Conservation (phyloP, 2,113 vertebrate species). For the Syngnathoides biaculeatus region DNA sequence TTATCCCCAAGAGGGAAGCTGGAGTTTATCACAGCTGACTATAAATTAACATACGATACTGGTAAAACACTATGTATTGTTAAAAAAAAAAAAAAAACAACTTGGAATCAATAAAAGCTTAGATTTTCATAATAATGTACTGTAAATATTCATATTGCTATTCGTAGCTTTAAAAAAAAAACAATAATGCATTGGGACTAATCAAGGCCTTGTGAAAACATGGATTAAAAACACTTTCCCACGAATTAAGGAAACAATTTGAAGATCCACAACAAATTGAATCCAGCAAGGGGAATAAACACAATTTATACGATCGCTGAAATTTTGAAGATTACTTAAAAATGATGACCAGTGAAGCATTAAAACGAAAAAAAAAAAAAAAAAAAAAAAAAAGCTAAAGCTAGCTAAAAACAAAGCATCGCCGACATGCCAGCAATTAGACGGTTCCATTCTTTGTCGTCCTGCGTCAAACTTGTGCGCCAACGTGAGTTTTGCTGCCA, state of each 20-base stretch:
- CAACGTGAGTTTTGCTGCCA: background rate
- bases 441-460: conserved; percentile 4
- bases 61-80: background rate
- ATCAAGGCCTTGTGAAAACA: background rate
- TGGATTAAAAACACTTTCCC: background rate
- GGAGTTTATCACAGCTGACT: no score
- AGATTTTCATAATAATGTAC: no score
- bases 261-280: background rate
- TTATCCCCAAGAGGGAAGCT: no score
- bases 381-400: no score
- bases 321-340: background rate
- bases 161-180: background rate
- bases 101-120: no score
- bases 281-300: background rate
- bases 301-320: background rate
- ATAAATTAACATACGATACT: background rate
- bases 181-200: background rate
- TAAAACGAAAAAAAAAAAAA: no score
- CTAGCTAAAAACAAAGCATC: conserved; percentile 9
- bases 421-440: background rate
- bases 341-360: background rate
- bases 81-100: background rate
- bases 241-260: background rate
- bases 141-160: background rate
- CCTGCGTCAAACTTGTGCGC: conserved; percentile 16